phyloP scores from a whole-genome alignment of 2,888 invertebrate genomes.

The Sericinus montela region DNA sequence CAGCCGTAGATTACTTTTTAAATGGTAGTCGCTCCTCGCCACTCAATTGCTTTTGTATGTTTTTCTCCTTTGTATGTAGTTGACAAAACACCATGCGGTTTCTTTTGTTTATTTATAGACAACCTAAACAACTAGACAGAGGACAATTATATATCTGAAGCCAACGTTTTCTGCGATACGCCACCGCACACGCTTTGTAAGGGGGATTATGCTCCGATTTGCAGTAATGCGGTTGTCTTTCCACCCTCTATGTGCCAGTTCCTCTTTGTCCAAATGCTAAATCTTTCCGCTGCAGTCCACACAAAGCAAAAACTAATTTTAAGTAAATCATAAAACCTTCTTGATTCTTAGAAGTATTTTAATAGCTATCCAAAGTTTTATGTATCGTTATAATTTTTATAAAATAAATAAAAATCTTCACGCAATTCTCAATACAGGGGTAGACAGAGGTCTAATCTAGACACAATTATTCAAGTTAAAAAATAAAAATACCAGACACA shows the following conservation, averaged over 20 bases:
- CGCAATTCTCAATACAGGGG: too few relatives aligned
- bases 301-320: not conserved
- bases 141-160: constrained; percentile 45
- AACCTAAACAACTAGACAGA: constrained; percentile 61
- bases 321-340: too few relatives aligned
- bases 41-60: constrained; percentile 31
- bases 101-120: constrained; percentile 57
- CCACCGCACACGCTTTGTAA: constrained; percentile 38
- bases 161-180: constrained; percentile 21
- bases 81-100: too few relatives aligned
- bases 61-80: too few relatives aligned
- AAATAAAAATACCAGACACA: too few relatives aligned
- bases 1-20: constrained; percentile 38
- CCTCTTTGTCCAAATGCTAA: constrained; percentile 50
- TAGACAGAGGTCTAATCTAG: too few relatives aligned
- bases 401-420: too few relatives aligned
- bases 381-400: too few relatives aligned
- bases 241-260: constrained; percentile 37
- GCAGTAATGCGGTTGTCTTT: constrained; percentile 54
- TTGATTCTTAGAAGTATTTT: too few relatives aligned
- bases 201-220: constrained; percentile 57
- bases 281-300: constrained; percentile 41
- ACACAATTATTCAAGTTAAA: too few relatives aligned
- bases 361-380: too few relatives aligned
- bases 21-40: constrained; percentile 37